These are phyloP conservation scores for Vanacampus margaritifer DNA, from an alignment of 2,113 vertebrate genomes.

Conservation along the genomic window DNA sequence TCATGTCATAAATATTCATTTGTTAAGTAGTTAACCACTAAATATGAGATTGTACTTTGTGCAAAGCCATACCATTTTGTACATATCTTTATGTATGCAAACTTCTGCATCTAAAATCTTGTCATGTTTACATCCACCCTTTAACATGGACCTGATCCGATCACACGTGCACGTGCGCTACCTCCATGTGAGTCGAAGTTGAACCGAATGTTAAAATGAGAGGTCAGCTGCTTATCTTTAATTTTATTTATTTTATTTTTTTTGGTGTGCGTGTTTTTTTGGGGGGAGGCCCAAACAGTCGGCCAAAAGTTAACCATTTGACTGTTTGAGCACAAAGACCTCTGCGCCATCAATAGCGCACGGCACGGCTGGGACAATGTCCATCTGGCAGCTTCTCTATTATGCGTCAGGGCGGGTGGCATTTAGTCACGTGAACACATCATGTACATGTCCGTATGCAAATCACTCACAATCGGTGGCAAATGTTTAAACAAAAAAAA, in stretches of 20 bases:
- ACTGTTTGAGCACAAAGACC: constrained; percentile 61
- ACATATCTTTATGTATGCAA: neutral
- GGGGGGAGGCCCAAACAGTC: constrained; percentile 2
- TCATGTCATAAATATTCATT: too few species aligned
- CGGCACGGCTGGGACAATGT: constrained; percentile 58
- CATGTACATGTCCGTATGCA: constrained; percentile 7
- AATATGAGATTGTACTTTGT: too few species aligned
- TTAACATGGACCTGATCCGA: neutral
- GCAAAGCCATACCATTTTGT: neutral
- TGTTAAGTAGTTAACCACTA: too few species aligned
- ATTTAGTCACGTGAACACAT: constrained; percentile 68
- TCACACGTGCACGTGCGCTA: neutral
- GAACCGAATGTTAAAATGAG: neutral
- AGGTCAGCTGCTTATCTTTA: constrained; percentile 13
- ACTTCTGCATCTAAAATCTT: neutral
- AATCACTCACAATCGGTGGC: neutral
- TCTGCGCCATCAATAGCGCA: constrained; percentile 66
- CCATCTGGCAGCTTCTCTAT: constrained; percentile 69
- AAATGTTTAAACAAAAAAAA: neutral
- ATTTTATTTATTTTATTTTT: constrained; percentile 14
- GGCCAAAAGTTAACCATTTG: constrained; percentile 51
- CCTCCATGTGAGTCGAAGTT: neutral
- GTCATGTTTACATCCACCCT: neutral
- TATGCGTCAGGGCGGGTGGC: constrained; percentile 59
- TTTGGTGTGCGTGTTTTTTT: neutral